These are phyloP conservation scores for Elgaria multicarinata DNA, from an alignment of 2,113 vertebrate genomes.

Conservation along the genomic window DNA sequence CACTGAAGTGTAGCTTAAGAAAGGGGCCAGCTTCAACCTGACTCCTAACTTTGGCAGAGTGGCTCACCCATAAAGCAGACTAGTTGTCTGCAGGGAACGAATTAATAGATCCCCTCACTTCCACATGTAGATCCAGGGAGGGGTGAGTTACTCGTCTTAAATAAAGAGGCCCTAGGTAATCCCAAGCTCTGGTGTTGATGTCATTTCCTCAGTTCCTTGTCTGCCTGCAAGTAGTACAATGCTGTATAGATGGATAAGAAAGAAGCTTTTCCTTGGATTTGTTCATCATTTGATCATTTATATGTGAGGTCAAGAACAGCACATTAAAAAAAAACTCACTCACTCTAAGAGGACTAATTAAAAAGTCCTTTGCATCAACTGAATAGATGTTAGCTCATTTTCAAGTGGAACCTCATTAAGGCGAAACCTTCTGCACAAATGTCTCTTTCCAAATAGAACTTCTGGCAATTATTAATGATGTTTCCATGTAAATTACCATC, in stretches of 20 bases:
- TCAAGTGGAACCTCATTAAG: constrained; percentile 56
- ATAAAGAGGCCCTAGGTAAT: too few species aligned
- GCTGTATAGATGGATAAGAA: neutral
- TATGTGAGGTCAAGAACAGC: constrained; percentile 31
- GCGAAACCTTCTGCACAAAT: constrained; percentile 58
- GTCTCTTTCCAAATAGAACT: constrained; percentile 51
- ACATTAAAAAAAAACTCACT: neutral
- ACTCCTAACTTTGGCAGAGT: too few species aligned
- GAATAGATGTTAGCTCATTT: constrained; percentile 51
- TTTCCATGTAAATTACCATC: constrained; percentile 46
- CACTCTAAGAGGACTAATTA: constrained; percentile 38
- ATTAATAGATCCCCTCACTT: too few species aligned
- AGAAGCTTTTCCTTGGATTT: neutral
- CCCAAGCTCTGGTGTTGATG: too few species aligned
- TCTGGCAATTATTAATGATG: constrained; percentile 57
- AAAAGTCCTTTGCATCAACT: constrained; percentile 48
- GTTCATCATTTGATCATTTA: constrained; percentile 26
- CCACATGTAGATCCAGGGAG: too few species aligned
- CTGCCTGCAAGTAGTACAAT: neutral
- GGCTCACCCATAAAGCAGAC: too few species aligned
- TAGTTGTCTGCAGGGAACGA: too few species aligned
- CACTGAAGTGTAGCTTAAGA: too few species aligned
- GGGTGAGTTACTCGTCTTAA: too few species aligned
- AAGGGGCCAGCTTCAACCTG: too few species aligned
- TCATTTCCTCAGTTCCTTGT: too few species aligned